Conservation (phyloP, 2,888 invertebrate species). For the Zele albiditarsus region DNA sequence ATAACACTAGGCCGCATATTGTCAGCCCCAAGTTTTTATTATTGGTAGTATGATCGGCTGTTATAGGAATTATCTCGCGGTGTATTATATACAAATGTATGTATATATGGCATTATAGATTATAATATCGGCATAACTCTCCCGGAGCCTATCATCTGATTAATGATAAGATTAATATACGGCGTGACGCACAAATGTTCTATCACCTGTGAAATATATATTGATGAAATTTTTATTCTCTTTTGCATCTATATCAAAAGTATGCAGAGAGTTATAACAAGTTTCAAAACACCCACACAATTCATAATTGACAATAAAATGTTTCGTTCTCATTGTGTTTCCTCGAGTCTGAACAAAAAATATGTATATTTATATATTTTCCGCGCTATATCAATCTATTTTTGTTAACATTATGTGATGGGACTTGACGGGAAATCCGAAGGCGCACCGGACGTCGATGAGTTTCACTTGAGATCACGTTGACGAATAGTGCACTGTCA, state of each 20-base stretch:
- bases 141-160: neutral
- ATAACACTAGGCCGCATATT: neutral
- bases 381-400: neutral
- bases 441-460: conserved; percentile 1
- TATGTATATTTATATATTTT: too few species aligned
- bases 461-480: neutral
- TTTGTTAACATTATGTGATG: neutral
- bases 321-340: too few species aligned
- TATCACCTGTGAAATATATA: neutral
- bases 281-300: too few species aligned
- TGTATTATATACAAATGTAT: neutral
- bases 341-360: too few species aligned
- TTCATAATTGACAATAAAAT: too few species aligned
- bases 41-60: neutral
- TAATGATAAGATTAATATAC: neutral
- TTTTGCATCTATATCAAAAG: neutral
- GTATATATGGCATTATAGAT: neutral
- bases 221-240: neutral
- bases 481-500: neutral
- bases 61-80: neutral
- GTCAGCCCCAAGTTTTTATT: neutral
- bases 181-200: neutral
- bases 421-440: neutral
- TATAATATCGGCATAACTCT: neutral
- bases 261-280: too few species aligned